A percentile compares a stretch with the other conserved stretches of the same genome.
Conservation (phyloP, 2,113 vertebrate species). For the Heptranchias perlo region DNA sequence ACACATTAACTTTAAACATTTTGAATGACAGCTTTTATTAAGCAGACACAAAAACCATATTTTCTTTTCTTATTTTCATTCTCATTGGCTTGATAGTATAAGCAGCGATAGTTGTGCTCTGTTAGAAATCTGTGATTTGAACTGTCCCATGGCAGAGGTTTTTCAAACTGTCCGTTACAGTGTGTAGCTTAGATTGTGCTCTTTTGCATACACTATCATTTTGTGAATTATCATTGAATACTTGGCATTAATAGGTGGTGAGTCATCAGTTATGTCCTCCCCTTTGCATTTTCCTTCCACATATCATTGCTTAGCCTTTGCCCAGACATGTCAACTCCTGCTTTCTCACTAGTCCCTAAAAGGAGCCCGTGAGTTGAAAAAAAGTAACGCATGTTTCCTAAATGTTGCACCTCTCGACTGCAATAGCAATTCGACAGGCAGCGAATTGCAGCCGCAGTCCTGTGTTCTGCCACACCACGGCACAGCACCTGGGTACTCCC, state of each 20-base stretch:
- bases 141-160: background rate
- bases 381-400: background rate
- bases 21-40: background rate
- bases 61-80: background rate
- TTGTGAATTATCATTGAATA: background rate
- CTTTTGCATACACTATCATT: background rate
- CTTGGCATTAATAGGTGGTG: background rate
- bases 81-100: background rate
- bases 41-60: background rate
- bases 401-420: background rate
- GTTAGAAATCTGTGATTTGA: background rate
- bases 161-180: background rate
- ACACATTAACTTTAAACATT: background rate
- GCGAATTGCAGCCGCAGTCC: background rate
- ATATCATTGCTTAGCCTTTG: background rate
- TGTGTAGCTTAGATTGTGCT: background rate
- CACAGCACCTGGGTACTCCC: background rate
- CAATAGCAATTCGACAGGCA: background rate
- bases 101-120: background rate
- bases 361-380: background rate
- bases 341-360: background rate
- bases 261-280: background rate
- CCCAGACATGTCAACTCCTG: background rate
- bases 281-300: background rate
- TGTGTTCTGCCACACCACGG: background rate